Percentiles rank a stretch among this genome's conserved stretches.
Evolutionary conservation across 2,797 vertebrate genomes (phyloP).

Genomic region (Lepilemur ruficaudatus): DNA sequence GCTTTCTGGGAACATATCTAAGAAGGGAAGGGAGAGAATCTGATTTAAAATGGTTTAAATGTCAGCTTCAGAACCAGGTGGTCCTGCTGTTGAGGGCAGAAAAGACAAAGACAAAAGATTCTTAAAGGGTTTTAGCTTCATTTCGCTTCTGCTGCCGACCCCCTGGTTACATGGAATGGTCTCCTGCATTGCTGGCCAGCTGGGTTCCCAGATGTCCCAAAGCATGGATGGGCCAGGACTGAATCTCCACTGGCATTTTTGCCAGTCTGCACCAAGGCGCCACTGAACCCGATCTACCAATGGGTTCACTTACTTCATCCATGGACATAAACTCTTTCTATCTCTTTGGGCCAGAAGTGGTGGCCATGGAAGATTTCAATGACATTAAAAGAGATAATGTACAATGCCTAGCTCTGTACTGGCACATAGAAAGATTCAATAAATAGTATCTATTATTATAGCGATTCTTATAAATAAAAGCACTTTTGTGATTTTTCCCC

Average conservation of each 20-base stretch:
- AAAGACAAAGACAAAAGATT: not conserved
- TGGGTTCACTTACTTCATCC: not conserved
- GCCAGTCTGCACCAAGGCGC: not conserved
- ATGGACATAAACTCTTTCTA: not conserved
- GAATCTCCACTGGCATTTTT: not conserved
- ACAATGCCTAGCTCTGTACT: not conserved
- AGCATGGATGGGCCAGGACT: not conserved
- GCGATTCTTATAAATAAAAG: not conserved
- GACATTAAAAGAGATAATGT: not conserved
- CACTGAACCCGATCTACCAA: not conserved
- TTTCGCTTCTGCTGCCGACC: not conserved
- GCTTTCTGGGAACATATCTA: not conserved
- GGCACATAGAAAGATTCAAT: not conserved
- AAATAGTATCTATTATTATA: not conserved
- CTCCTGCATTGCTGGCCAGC: not conserved
- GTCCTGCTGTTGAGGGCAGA: not conserved
- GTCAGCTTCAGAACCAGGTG: not conserved
- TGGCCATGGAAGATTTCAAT: not conserved
- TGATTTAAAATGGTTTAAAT: not conserved
- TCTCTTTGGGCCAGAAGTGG: not conserved
- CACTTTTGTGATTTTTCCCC: not conserved
- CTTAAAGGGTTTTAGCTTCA: not conserved
- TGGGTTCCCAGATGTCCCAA: not conserved
- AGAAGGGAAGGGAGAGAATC: not conserved
- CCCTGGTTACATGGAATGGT: not conserved